Evolutionary conservation across 2,888 invertebrate genomes (phyloP).

Genomic region (Chloroclysta siterata): DNA sequence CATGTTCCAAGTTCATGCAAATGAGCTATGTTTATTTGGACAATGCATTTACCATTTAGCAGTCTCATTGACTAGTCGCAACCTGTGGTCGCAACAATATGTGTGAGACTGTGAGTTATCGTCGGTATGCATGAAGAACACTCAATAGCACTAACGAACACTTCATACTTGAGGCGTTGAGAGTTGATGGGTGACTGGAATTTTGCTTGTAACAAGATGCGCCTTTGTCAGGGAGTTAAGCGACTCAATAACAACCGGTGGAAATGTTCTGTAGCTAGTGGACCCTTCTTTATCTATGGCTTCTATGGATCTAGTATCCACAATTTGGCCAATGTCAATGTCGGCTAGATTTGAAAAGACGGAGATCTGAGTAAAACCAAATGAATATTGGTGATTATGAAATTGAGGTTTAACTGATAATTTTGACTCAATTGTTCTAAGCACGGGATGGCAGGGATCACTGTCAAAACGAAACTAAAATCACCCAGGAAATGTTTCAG

Average conservation of each 20-base stretch:
- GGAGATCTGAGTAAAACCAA: too few relatives aligned
- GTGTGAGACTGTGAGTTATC: constrained; percentile 9
- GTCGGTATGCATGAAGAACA: constrained; percentile 21
- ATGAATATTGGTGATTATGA: too few relatives aligned
- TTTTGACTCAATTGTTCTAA: too few relatives aligned
- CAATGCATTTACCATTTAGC: constrained; percentile 45
- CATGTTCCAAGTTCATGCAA: constrained; percentile 21
- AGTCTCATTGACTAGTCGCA: constrained; percentile 35
- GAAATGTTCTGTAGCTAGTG: neutral
- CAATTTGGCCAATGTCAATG: too few relatives aligned
- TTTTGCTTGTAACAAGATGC: constrained; percentile 41
- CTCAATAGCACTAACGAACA: constrained; percentile 58
- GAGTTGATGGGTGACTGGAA: constrained; percentile 36
- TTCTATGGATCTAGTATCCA: too few relatives aligned
- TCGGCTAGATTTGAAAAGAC: too few relatives aligned
- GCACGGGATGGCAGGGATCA: too few relatives aligned
- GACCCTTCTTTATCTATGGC: too few relatives aligned
- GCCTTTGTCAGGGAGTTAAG: constrained; percentile 18
- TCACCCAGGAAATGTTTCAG: too few relatives aligned
- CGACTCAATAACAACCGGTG: neutral
- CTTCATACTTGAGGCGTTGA: constrained; percentile 43
- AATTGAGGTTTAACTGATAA: too few relatives aligned
- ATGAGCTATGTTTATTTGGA: constrained; percentile 26
- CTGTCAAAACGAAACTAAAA: too few relatives aligned
- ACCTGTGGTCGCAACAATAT: constrained; percentile 40